These are phyloP conservation scores for Cremastinae sp. DNA, from an alignment of 2,888 invertebrate species.

Conservation along the genomic window DNA sequence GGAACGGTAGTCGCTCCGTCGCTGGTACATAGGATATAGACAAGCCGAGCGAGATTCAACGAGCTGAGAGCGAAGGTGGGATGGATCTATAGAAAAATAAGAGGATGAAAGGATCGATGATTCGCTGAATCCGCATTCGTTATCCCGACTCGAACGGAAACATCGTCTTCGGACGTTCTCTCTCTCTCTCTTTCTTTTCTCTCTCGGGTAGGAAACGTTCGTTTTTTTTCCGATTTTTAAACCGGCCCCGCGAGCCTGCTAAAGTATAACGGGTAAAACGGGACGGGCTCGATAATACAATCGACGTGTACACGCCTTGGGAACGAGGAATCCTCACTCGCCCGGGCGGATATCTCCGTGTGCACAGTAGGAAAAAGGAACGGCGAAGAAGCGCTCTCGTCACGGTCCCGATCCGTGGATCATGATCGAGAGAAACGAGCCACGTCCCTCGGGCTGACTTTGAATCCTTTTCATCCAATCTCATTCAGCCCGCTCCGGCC, in stretches of 20 bases:
- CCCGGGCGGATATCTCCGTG: slow-evolving; percentile 49
- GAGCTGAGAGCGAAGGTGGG: too few relatives aligned
- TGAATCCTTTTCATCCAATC: slow-evolving; percentile 53
- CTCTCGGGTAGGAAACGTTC: slow-evolving; percentile 15
- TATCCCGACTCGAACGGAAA: slow-evolving; percentile 16
- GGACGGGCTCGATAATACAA: slow-evolving; percentile 70
- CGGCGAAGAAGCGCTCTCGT: slow-evolving; percentile 59
- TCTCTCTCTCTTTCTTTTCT: background rate
- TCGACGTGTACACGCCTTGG: slow-evolving; percentile 66
- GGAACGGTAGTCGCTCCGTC: too few relatives aligned
- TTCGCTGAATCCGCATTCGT: slow-evolving; percentile 6
- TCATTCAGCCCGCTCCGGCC: slow-evolving; percentile 34
- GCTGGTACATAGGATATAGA: too few relatives aligned
- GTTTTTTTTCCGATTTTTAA: slow-evolving; percentile 22
- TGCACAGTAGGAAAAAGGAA: slow-evolving; percentile 49
- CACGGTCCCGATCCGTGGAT: slow-evolving; percentile 58
- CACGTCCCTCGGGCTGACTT: slow-evolving; percentile 60
- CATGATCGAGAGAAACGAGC: slow-evolving; percentile 62
- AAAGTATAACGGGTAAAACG: slow-evolving; percentile 73
- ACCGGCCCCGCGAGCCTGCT: slow-evolving; percentile 26
- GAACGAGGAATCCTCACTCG: slow-evolving; percentile 71
- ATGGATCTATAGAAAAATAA: too few relatives aligned
- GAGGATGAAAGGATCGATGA: background rate
- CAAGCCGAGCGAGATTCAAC: too few relatives aligned
- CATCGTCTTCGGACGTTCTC: slow-evolving; percentile 14